These are phyloP conservation scores for Petrocephalus zakoni DNA, from an alignment of 2,113 vertebrate genomes.

Conservation along the genomic window DNA sequence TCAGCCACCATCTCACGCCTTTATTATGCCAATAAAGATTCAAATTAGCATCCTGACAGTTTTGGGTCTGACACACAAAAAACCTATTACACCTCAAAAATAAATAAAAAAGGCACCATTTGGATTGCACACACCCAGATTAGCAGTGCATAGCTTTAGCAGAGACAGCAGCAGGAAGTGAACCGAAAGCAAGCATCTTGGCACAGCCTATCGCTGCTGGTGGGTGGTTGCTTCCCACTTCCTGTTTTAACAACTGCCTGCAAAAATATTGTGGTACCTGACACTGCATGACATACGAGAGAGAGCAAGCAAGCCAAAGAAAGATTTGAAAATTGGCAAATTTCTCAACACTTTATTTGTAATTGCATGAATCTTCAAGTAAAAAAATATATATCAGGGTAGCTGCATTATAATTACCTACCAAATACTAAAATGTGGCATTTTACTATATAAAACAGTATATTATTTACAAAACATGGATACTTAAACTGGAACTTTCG, in stretches of 20 bases:
- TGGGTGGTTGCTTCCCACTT: background rate
- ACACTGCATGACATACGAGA: background rate
- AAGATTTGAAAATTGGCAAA: background rate
- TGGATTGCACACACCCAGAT: background rate
- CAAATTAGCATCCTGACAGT: background rate
- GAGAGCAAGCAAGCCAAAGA: background rate
- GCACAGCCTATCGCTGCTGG: background rate
- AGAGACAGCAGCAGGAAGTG: background rate
- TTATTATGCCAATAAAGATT: background rate
- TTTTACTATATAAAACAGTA: background rate
- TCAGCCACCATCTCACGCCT: background rate
- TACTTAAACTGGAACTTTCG: background rate
- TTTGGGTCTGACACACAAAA: background rate
- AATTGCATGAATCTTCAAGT: background rate
- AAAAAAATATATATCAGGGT: background rate
- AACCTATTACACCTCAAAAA: too few relatives aligned
- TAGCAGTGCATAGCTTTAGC: background rate
- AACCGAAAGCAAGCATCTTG: background rate
- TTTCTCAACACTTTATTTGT: background rate
- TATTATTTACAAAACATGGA: slow-evolving; percentile 12
- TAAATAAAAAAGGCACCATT: background rate
- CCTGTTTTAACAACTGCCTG: background rate
- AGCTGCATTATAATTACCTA: background rate
- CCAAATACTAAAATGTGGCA: background rate
- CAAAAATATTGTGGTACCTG: background rate